phyloP scores from a whole-genome alignment of 1,140 invertebrate species.

The Maniola jurtina region DNA sequence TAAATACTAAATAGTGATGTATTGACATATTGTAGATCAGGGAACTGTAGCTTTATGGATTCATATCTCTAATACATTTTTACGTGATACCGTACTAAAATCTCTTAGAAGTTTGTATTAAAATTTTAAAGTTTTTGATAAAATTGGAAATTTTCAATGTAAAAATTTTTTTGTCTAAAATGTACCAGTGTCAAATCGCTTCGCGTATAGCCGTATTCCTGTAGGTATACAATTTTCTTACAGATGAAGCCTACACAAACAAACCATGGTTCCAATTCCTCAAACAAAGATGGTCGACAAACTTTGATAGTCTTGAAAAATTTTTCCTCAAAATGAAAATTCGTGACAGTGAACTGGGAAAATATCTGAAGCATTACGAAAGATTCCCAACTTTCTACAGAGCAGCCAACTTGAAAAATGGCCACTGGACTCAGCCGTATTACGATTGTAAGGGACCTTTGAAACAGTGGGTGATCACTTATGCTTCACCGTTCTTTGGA shows the following conservation, averaged over 20 bases:
- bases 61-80: too few species aligned
- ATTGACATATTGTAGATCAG: too few species aligned
- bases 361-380: constrained; percentile 90
- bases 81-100: too few species aligned
- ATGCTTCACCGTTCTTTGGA: constrained; percentile 97
- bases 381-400: constrained; percentile 92
- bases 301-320: constrained; percentile 94
- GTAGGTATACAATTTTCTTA: constrained; percentile 35
- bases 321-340: constrained; percentile 96
- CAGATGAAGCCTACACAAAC: constrained; percentile 90
- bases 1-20: too few species aligned
- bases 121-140: too few species aligned
- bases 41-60: too few species aligned
- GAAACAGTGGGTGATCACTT: constrained; percentile 97
- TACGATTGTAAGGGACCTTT: constrained; percentile 96
- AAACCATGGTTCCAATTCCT: constrained; percentile 92
- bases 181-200: too few species aligned
- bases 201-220: background rate
- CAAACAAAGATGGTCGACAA: constrained; percentile 95
- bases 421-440: constrained; percentile 95
- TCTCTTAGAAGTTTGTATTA: too few species aligned
- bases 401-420: constrained; percentile 91
- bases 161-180: too few species aligned
- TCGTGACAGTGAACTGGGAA: constrained; percentile 91
- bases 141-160: too few species aligned